Base-by-base conservation (phyloP, 1,140 invertebrate genomes). In the Cotesia chilonis region DNA sequence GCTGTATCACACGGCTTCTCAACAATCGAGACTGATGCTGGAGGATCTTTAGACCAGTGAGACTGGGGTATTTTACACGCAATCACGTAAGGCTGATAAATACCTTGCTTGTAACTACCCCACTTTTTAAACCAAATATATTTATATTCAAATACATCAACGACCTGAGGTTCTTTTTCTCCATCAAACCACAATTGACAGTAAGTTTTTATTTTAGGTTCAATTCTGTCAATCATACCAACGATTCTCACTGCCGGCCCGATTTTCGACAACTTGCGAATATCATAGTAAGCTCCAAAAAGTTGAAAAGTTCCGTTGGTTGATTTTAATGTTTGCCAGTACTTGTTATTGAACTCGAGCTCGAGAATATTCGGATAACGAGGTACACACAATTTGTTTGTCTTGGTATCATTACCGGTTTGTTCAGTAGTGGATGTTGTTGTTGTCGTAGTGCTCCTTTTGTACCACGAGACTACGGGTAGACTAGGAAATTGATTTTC, bases 51-150 rank as follows among this genome's bases (percentile, higher is more conserved):
- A 47, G 90, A 87, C 77, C 92, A 92, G 76, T 94, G 92, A 2
- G 89, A 87, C 75, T 92, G 91, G 0, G 96, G 93, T 74, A 95
- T 90, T 80, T 94, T 93, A 84, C 96, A 98, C 2, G 95, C 94
- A 60, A 96, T 92, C 72, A 98, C 86, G 81, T 96, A 97, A 0
- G 96, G 96, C 83, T 97, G 95, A 77, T 96, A 94, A 61, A 96
- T 93, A 5, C 94, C 94, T 82, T 96, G 93, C 80, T 95, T 94
- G 83, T 96, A 96, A 83, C 97, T 97, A 20, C 95, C 95, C 95
- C 95, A 97, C 83, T 96, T 96, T 68, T 92, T 92, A 81, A 95
- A 95, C 96, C 96, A 98, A 74, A 96, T 94, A 81, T 97, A 97
- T 79, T 96, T 96, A 85, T 97, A 97, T 82, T 96, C 95, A 70